These are phyloP conservation scores for Cliona cf. orientalis DNA, from an alignment of 37 sponge, comb jelly and placozoan genomes.

Conservation along the genomic window DNA sequence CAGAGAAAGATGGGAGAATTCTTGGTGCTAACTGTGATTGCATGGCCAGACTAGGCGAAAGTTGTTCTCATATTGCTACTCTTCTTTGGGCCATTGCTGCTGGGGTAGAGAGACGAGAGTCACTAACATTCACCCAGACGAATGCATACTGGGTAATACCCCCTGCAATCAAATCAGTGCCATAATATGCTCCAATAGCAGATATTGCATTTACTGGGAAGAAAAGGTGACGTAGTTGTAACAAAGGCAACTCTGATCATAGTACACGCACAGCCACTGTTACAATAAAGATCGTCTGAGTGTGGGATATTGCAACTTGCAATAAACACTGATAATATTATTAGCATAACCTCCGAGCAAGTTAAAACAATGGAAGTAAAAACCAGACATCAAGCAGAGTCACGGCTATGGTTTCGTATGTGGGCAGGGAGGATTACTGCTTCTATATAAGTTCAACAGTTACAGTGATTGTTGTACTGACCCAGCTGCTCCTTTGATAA, in stretches of 20 bases:
- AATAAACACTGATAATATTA: neutral
- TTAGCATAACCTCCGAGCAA: conserved; percentile 16
- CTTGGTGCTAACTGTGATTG: conserved; percentile 76
- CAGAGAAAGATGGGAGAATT: conserved; percentile 41
- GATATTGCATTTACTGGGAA: conserved; percentile 51
- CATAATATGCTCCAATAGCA: conserved; percentile 39
- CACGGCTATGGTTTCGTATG: conserved; percentile 49
- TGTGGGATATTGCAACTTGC: too few species aligned
- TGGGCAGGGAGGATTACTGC: conserved; percentile 71
- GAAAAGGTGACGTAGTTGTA: neutral
- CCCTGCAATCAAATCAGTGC: conserved; percentile 28
- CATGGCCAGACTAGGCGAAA: conserved; percentile 76
- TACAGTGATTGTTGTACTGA: too few species aligned
- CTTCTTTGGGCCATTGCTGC: conserved; percentile 66
- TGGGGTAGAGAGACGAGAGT: conserved; percentile 40
- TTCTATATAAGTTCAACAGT: too few species aligned
- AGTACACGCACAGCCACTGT: too few species aligned
- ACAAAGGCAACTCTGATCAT: too few species aligned
- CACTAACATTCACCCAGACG: conserved; percentile 55
- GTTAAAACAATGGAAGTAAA: conserved; percentile 14
- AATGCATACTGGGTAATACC: conserved; percentile 69
- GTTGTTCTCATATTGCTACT: conserved; percentile 70
- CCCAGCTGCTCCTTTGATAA: too few species aligned
- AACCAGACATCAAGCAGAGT: conserved; percentile 58
- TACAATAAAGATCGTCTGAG: too few species aligned